Conservation (phyloP, 1,140 invertebrate genomes). For the Capitella teleta region DNA sequence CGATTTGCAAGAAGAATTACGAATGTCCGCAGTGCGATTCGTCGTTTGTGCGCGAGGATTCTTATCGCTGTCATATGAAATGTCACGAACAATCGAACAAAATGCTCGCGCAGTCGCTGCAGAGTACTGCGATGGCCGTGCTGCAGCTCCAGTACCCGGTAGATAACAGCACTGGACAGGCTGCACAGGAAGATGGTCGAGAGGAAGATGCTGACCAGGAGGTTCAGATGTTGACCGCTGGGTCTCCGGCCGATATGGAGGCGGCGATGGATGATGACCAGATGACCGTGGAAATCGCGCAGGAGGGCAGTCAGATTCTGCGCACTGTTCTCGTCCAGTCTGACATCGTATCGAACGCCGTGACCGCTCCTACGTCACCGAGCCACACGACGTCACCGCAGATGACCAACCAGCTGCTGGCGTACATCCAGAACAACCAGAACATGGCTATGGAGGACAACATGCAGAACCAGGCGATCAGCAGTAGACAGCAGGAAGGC, state of each 20-base stretch:
- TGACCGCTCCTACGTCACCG: neutral
- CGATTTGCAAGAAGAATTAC: constrained; percentile 22
- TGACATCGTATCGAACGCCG: neutral
- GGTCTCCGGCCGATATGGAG: neutral
- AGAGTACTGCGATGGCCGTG: constrained; percentile 21
- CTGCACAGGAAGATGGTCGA: neutral
- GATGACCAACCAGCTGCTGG: neutral
- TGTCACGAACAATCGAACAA: constrained; percentile 19
- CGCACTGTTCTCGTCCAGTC: neutral
- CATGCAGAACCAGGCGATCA: constrained; percentile 6
- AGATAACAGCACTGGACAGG: neutral
- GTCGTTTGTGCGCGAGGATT: constrained; percentile 36
- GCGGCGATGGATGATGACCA: neutral
- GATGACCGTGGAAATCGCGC: neutral
- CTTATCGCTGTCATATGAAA: constrained; percentile 31
- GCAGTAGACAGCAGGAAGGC: neutral
- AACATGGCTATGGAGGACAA: constrained; percentile 6
- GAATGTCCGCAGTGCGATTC: constrained; percentile 27
- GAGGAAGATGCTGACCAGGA: neutral
- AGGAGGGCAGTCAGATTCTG: neutral
- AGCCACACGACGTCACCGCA: neutral
- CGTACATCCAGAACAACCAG: constrained; percentile 7
- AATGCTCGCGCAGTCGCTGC: constrained; percentile 8
- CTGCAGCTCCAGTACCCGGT: constrained; percentile 7
- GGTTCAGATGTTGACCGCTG: neutral